phyloP scores from a whole-genome alignment of 2,888 invertebrate species.

The Andrena fulva region DNA sequence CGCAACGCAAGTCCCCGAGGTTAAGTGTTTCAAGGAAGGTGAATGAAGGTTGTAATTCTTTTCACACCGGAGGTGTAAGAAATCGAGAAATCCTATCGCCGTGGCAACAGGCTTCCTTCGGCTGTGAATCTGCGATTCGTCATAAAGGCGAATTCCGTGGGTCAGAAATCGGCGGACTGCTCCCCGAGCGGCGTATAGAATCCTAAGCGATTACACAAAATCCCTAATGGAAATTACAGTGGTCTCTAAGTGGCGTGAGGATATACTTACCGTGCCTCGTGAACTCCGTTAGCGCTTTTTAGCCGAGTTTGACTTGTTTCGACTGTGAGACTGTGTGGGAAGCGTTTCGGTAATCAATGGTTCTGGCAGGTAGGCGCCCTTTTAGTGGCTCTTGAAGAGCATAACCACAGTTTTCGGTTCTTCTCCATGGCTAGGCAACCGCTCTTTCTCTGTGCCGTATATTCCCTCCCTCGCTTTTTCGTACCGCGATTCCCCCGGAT shows the following conservation, averaged over 20 bases:
- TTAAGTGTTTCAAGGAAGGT: slow-evolving; percentile 7
- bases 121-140: slow-evolving; percentile 50
- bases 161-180: slow-evolving; percentile 44
- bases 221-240: slow-evolving; percentile 83
- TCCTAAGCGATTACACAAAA: slow-evolving; percentile 75
- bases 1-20: neutral
- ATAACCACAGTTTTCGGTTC: slow-evolving; percentile 77
- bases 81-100: neutral
- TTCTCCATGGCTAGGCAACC: slow-evolving; percentile 69
- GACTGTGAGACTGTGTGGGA: slow-evolving; percentile 82
- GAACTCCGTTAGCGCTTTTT: slow-evolving; percentile 80
- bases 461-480: slow-evolving; percentile 55
- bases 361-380: slow-evolving; percentile 83
- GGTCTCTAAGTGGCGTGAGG: slow-evolving; percentile 82
- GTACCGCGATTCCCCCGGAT: slow-evolving; percentile 43
- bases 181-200: slow-evolving; percentile 48
- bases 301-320: slow-evolving; percentile 78
- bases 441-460: slow-evolving; percentile 54
- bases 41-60: neutral
- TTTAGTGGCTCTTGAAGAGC: slow-evolving; percentile 78
- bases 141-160: slow-evolving; percentile 58
- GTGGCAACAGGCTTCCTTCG: neutral
- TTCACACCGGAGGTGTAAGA: neutral
- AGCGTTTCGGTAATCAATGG: slow-evolving; percentile 84
- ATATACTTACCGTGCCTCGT: slow-evolving; percentile 77